Evolutionary conservation across 2,797 vertebrate species (phyloP).

Genomic region (Limnodromus scolopaceus): DNA sequence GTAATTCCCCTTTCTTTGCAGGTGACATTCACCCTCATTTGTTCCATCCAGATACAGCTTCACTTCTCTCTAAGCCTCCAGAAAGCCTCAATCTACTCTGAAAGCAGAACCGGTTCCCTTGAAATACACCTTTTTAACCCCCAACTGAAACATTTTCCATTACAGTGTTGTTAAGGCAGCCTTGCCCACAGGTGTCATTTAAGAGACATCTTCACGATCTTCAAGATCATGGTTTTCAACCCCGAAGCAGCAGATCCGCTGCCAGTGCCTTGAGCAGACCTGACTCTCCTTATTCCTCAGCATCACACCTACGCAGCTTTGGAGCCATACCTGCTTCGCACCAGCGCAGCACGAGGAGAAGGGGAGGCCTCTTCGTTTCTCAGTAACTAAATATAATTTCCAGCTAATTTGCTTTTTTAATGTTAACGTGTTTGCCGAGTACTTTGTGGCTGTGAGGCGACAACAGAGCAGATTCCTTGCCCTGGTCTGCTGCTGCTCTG

Average conservation of each 20-base stretch:
- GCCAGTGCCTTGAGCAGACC: not conserved
- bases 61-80: not conserved
- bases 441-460: not conserved
- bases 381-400: not conserved
- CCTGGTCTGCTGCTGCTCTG: accelerated
- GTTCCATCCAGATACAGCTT: constrained; percentile 5
- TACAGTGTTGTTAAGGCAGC: not conserved
- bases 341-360: not conserved
- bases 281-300: not conserved
- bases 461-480: not conserved
- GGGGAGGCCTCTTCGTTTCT: not conserved
- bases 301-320: not conserved
- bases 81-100: not conserved
- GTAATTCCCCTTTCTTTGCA: constrained; percentile 19
- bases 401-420: not conserved
- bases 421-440: not conserved
- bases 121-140: not conserved
- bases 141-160: not conserved
- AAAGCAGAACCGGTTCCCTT: not conserved
- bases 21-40: constrained; percentile 20
- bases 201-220: not conserved
- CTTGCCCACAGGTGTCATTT: not conserved
- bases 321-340: not conserved
- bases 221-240: not conserved
- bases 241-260: accelerated